These are phyloP conservation scores for Danionella dracula DNA, from an alignment of 2,797 vertebrate species.

Conservation along the genomic window DNA sequence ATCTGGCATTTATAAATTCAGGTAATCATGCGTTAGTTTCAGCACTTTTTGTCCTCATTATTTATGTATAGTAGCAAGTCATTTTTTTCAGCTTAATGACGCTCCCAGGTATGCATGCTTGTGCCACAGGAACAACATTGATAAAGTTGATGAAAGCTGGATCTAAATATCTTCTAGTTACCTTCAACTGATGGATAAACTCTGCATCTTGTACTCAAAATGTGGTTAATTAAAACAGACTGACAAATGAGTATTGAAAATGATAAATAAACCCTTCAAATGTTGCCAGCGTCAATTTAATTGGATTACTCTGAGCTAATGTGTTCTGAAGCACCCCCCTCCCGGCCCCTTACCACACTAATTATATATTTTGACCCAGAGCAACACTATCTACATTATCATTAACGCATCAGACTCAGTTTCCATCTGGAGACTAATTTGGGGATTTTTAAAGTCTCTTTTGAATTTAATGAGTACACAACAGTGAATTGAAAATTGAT, in stretches of 20 bases:
- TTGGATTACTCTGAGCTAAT: conserved; percentile 61
- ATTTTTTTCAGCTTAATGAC: too few relatives aligned
- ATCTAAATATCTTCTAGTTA: conserved; percentile 10
- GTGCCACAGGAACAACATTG: too few relatives aligned
- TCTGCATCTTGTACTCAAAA: conserved; percentile 30
- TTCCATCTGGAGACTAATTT: conserved; percentile 13
- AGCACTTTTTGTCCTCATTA: too few relatives aligned
- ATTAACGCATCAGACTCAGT: conserved; percentile 18
- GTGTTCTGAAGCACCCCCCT: conserved; percentile 37
- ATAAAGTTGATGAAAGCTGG: not conserved
- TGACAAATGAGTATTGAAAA: conserved; percentile 48
- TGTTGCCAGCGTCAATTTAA: conserved; percentile 55
- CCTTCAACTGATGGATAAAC: conserved; percentile 25
- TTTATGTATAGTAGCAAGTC: too few relatives aligned
- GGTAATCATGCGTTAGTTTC: too few relatives aligned
- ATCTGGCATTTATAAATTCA: too few relatives aligned
- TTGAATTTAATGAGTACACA: conserved; percentile 26
- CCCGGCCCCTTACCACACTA: conserved; percentile 9
- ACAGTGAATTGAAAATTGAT: conserved; percentile 18
- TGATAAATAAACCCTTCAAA: conserved; percentile 37
- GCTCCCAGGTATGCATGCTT: too few relatives aligned
- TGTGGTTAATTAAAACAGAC: conserved; percentile 55
- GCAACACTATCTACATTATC: conserved; percentile 49
- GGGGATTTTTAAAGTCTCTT: conserved; percentile 22
- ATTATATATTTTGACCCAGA: conserved; percentile 57